Evolutionary conservation across 2,888 invertebrate species (phyloP).

Genomic region (Cecidostiba fungosa): DNA sequence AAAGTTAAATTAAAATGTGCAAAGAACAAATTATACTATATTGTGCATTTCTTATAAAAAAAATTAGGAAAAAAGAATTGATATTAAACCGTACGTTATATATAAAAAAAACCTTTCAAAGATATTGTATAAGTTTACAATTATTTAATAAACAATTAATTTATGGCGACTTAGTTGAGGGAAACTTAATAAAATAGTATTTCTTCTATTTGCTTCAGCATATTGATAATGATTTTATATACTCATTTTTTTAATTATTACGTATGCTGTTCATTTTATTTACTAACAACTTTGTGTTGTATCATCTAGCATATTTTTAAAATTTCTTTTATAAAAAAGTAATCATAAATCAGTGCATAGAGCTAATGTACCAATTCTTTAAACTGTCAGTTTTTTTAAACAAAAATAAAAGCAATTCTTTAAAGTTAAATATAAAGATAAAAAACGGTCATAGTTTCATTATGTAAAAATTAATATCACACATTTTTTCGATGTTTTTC

Average conservation of each 20-base stretch:
- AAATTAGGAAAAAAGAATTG: neutral
- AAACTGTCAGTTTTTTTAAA: conserved; percentile 36
- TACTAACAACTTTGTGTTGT: conserved; percentile 39
- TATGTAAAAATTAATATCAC: conserved; percentile 66
- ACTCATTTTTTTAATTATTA: conserved; percentile 32
- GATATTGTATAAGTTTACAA: neutral
- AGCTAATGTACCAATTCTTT: conserved; percentile 1
- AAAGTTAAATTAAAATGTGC: neutral
- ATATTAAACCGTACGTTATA: neutral
- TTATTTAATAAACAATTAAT: neutral
- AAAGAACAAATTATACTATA: neutral
- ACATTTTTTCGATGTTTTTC: conserved; percentile 60
- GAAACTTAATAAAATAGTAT: neutral
- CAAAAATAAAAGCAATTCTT: conserved; percentile 51
- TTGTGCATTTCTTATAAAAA: neutral
- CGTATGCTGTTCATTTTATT: conserved; percentile 41
- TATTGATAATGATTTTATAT: conserved; percentile 18
- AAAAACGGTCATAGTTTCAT: conserved; percentile 65
- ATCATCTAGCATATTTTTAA: neutral
- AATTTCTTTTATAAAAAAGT: conserved; percentile 45
- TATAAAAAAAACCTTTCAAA: neutral
- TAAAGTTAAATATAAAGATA: conserved; percentile 53
- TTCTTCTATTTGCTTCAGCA: neutral
- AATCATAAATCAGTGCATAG: neutral
- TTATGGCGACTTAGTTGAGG: neutral